phyloP scores from a whole-genome alignment of 2,113 vertebrate species.

The Patagioenas fasciata region DNA sequence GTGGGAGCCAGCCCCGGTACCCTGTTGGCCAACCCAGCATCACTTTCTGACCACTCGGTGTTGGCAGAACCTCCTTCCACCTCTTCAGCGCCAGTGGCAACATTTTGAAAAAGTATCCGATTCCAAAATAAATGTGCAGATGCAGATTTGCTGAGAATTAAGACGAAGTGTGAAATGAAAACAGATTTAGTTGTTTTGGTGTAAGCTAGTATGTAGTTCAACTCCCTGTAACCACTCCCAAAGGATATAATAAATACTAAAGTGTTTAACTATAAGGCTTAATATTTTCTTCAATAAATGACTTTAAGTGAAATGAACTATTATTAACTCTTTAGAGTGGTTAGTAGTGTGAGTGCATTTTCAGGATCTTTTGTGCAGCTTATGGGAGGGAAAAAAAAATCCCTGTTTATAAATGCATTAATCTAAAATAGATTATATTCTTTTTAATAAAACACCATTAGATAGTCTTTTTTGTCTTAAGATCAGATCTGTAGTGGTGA shows the following conservation, averaged over 20 bases:
- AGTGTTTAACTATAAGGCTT: slow-evolving; percentile 11
- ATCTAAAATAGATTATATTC: not conserved
- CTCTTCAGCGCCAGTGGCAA: not conserved
- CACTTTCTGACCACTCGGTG: rapidly evolving
- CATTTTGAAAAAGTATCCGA: not conserved
- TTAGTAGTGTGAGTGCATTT: not conserved
- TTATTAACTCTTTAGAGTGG: not conserved
- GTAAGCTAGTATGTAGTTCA: not conserved
- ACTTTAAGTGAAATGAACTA: not conserved
- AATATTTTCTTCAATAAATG: slow-evolving; percentile 28
- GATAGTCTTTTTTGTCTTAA: not conserved
- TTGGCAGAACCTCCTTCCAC: not conserved
- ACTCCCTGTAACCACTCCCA: not conserved
- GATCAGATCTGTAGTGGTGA: not conserved
- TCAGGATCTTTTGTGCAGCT: not conserved
- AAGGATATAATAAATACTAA: slow-evolving; percentile 16
- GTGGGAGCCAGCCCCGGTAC: not conserved
- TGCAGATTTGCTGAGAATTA: slow-evolving; percentile 7
- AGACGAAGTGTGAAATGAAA: not conserved
- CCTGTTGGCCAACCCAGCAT: not conserved
- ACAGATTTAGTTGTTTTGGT: slow-evolving; percentile 29
- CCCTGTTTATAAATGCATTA: not conserved
- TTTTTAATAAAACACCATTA: not conserved
- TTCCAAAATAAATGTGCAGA: not conserved
- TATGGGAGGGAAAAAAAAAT: not conserved